These are phyloP conservation scores for Trachelus tabidus DNA, from an alignment of 2,888 invertebrate species.

Conservation along the genomic window DNA sequence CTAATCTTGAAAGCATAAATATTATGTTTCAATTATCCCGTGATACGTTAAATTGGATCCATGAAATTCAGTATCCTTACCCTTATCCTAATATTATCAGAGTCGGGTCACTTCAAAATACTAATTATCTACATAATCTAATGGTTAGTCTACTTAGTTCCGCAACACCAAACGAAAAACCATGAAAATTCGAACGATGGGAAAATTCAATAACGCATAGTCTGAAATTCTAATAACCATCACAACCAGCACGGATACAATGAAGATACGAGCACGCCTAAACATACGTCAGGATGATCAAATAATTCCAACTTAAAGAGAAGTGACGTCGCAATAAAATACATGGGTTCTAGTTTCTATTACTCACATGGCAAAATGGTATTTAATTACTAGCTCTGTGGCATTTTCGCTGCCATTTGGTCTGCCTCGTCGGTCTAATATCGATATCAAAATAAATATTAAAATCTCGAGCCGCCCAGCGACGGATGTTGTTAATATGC, in stretches of 20 bases:
- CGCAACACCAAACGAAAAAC: background rate
- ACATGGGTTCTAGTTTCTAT: background rate
- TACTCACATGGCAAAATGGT: background rate
- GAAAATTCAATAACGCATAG: background rate
- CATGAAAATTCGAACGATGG: background rate
- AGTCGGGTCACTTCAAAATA: background rate
- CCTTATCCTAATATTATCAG: background rate
- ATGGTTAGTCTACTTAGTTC: background rate
- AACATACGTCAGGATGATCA: background rate
- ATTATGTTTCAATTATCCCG: background rate
- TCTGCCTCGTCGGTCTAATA: background rate
- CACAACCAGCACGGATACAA: background rate
- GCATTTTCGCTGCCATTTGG: background rate
- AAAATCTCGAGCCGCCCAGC: constrained; percentile 29
- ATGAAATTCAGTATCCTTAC: background rate
- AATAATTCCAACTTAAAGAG: no score
- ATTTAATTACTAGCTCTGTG: constrained; percentile 21
- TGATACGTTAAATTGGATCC: background rate
- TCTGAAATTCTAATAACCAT: background rate
- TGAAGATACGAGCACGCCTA: background rate
- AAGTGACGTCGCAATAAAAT: background rate
- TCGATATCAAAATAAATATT: constrained; percentile 36
- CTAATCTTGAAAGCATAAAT: background rate
- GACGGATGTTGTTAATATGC: constrained; percentile 24
- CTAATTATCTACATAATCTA: background rate